phyloP scores from a whole-genome alignment of 2,113 vertebrate genomes.

The Coturnix japonica region DNA sequence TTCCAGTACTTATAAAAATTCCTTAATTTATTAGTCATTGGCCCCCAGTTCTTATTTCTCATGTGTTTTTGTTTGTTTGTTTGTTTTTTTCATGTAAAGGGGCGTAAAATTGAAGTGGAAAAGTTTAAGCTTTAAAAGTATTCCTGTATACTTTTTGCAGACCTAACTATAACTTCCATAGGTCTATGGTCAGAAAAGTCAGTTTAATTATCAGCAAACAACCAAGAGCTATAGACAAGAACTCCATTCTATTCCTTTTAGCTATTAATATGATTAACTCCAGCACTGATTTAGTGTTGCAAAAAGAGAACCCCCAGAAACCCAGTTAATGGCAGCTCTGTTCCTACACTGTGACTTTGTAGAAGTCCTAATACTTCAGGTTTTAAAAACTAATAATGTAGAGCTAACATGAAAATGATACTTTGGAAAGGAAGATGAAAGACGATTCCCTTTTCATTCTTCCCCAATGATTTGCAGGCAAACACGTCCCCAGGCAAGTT shows the following conservation, averaged over 20 bases:
- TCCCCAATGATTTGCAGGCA: slow-evolving; percentile 15
- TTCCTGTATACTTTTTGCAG: not conserved
- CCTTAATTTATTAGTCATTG: not conserved
- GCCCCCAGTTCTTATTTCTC: not conserved
- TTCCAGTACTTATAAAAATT: not conserved
- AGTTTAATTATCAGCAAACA: slow-evolving; percentile 1
- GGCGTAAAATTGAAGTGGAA: not conserved
- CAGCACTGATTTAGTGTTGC: not conserved
- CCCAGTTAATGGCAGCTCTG: not conserved
- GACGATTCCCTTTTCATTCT: slow-evolving; percentile 38
- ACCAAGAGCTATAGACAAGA: not conserved
- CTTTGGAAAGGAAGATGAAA: slow-evolving; percentile 29
- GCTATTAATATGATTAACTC: not conserved
- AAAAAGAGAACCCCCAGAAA: slow-evolving; percentile 5
- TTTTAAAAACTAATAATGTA: slow-evolving; percentile 22
- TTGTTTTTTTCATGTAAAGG: not conserved
- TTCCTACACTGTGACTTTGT: not conserved
- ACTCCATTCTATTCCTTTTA: not conserved
- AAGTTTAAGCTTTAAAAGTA: not conserved
- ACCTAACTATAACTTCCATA: not conserved
- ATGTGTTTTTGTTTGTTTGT: not conserved
- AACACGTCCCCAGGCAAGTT: slow-evolving; percentile 37
- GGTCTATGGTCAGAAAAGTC: not conserved
- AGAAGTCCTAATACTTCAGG: not conserved
- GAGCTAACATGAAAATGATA: slow-evolving; percentile 20